A percentile compares a stretch with the other conserved stretches of the same genome.
phyloP scores from a whole-genome alignment of 2,113 vertebrate genomes.

The Salvelinus fontinalis region DNA sequence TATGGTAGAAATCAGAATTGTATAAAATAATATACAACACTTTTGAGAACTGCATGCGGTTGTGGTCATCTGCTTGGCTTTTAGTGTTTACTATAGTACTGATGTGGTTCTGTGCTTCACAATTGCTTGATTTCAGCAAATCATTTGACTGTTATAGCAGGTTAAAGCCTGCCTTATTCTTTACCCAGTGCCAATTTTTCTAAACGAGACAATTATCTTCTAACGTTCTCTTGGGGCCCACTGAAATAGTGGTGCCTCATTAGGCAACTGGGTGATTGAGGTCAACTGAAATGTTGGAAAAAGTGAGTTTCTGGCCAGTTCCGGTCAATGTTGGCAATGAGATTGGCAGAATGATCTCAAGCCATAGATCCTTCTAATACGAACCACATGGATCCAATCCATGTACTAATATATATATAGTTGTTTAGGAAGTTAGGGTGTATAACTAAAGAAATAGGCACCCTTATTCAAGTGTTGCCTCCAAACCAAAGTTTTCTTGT shows the following conservation, averaged over 20 bases:
- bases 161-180: neutral
- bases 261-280: neutral
- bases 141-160: neutral
- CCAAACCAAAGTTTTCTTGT: neutral
- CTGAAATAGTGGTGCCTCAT: neutral
- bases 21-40: conserved; percentile 52
- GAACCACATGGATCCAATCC: conserved; percentile 14
- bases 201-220: neutral
- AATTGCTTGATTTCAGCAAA: conserved; percentile 5
- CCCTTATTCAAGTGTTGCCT: neutral
- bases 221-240: too few species aligned
- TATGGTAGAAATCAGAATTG: conserved; percentile 50
- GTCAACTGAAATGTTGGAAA: neutral
- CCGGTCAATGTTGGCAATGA: conserved; percentile 32
- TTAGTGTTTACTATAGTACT: conserved; percentile 63
- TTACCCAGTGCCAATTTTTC: neutral
- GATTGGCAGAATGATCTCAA: conserved; percentile 57
- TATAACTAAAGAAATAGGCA: neutral
- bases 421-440: neutral
- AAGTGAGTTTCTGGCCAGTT: neutral
- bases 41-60: conserved; percentile 27
- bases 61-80: conserved; percentile 29
- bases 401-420: neutral
- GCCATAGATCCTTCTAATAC: conserved; percentile 22
- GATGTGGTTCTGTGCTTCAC: conserved; percentile 45